Evolutionary conservation across 2,113 vertebrate species (phyloP).

Genomic region (Sterrhoptilus dennistouni): DNA sequence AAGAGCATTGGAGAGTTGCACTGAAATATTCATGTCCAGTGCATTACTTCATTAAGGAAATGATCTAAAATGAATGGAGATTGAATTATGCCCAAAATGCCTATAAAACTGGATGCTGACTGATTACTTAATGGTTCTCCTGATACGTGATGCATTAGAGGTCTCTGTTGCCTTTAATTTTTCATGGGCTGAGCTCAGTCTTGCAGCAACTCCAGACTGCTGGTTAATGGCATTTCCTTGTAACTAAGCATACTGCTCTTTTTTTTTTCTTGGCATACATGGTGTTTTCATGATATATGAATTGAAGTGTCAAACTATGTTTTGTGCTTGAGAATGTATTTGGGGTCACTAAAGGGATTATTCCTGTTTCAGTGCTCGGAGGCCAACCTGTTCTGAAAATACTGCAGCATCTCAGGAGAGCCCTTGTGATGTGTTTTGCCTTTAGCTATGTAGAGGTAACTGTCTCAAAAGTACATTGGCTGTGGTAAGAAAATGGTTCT

Average conservation of each 20-base stretch:
- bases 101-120: slow-evolving; percentile 39
- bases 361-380: accelerated
- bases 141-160: slow-evolving; percentile 41
- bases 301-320: neutral
- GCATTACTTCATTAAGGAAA: slow-evolving; percentile 66
- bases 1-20: slow-evolving; percentile 25
- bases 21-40: slow-evolving; percentile 74
- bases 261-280: neutral
- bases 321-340: neutral
- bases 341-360: neutral
- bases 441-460: neutral
- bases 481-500: neutral
- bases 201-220: neutral
- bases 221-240: slow-evolving; percentile 43
- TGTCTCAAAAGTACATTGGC: neutral
- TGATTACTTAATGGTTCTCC: slow-evolving; percentile 55
- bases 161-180: slow-evolving; percentile 56
- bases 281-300: neutral
- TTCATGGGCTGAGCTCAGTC: slow-evolving; percentile 27
- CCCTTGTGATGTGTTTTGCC: neutral
- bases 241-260: neutral
- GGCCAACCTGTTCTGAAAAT: neutral
- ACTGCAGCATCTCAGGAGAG: neutral
- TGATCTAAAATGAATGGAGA: slow-evolving; percentile 69
- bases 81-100: slow-evolving; percentile 60